These are phyloP conservation scores for Tinea semifulvella DNA, from an alignment of 2,888 invertebrate species.

Conservation along the genomic window DNA sequence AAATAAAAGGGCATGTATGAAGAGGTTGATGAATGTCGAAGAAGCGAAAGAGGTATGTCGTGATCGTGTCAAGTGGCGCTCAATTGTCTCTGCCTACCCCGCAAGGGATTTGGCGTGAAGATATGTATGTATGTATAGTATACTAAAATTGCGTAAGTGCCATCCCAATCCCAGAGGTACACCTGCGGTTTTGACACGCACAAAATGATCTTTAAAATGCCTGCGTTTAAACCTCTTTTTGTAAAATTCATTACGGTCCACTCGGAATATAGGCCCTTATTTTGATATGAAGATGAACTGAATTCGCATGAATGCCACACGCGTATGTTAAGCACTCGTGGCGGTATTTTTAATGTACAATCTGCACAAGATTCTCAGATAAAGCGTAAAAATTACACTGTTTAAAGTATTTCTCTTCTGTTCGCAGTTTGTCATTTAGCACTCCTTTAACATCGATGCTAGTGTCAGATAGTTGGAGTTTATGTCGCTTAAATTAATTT, in stretches of 20 bases:
- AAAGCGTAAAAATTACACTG: conserved; percentile 27
- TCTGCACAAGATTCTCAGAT: conserved; percentile 42
- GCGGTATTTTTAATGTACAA: conserved; percentile 44
- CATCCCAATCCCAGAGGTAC: too few species aligned
- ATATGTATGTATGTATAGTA: too few species aligned
- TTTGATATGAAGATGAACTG: conserved; percentile 38
- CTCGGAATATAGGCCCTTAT: conserved; percentile 14
- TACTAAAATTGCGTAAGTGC: too few species aligned
- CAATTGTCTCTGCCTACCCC: too few species aligned
- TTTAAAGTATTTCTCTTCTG: conserved; percentile 39
- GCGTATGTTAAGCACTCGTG: conserved; percentile 39
- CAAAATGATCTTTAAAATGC: background rate
- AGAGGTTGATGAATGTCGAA: too few species aligned
- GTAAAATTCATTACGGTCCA: background rate
- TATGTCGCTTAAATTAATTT: conserved; percentile 62
- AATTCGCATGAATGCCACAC: conserved; percentile 31
- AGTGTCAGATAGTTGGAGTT: conserved; percentile 54
- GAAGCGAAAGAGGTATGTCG: too few species aligned
- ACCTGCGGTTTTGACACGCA: background rate
- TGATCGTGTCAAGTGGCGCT: too few species aligned
- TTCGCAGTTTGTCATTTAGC: conserved; percentile 60
- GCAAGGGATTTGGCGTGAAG: too few species aligned
- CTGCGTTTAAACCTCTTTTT: too few species aligned
- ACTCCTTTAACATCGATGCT: conserved; percentile 60
- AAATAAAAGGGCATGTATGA: too few species aligned